Evolutionary conservation across 30 jellyfish, hydroid and myxozoan species (phyloP).

Genomic region (Aurelia coerulea): DNA sequence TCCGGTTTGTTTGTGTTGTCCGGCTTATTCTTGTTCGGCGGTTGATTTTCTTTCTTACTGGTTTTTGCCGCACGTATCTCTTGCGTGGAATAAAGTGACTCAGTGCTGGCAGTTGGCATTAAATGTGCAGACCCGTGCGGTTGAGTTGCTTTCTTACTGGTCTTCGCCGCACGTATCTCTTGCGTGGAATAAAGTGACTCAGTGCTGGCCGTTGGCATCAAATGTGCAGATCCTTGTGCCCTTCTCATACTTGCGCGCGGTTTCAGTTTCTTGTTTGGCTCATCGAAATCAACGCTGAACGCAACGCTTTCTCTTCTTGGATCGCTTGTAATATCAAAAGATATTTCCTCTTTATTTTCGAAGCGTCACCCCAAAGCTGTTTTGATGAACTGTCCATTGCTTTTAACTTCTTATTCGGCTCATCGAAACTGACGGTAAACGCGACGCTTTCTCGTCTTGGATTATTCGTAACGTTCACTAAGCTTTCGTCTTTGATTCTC

Average conservation of each 20-base stretch:
- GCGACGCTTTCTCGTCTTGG: constrained; percentile 74
- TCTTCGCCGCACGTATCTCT: not conserved
- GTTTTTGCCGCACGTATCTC: not conserved
- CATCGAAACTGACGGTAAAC: constrained; percentile 49
- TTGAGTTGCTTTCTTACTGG: constrained; percentile 5
- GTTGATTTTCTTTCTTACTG: not conserved
- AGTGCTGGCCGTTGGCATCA: constrained; percentile 19
- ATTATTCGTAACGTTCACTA: constrained; percentile 6
- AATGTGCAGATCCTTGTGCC: constrained; percentile 64
- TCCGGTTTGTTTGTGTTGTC: not conserved
- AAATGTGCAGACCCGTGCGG: constrained; percentile 64
- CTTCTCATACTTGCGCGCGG: constrained; percentile 68
- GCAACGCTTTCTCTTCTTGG: constrained; percentile 71
- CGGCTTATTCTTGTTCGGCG: not conserved
- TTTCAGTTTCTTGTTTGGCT: constrained; percentile 55
- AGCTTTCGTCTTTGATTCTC: constrained; percentile 39
- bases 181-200: constrained; percentile 28
- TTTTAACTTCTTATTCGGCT: constrained; percentile 57
- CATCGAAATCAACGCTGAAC: constrained; percentile 45
- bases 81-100: constrained; percentile 7
- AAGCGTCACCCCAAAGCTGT: constrained; percentile 19
- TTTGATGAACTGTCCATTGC: constrained; percentile 4
- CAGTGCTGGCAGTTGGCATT: constrained; percentile 22
- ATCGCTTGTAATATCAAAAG: constrained; percentile 15
- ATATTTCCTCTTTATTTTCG: constrained; percentile 37